These are phyloP conservation scores for Triplophysa bombifrons DNA, from an alignment of 2,797 vertebrate species.

Conservation along the genomic window DNA sequence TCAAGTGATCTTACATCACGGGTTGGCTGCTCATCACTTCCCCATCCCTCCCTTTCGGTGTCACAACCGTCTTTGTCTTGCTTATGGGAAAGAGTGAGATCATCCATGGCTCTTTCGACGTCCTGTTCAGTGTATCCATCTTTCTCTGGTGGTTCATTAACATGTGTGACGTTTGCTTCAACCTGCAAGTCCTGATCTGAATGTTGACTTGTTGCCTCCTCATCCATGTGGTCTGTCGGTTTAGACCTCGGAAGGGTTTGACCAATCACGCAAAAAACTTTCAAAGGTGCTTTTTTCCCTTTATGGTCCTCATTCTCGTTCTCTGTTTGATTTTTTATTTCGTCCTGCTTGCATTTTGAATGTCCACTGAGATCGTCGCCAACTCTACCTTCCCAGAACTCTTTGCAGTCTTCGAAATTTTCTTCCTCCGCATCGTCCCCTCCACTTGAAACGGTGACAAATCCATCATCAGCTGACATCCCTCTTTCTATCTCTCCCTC, in stretches of 20 bases:
- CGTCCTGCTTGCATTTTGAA: slow-evolving; percentile 23
- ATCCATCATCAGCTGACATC: slow-evolving; percentile 68
- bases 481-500: slow-evolving; percentile 60
- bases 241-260: slow-evolving; percentile 63
- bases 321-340: slow-evolving; percentile 44
- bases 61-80: slow-evolving; percentile 9
- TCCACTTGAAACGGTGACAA: slow-evolving; percentile 72
- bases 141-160: slow-evolving; percentile 15
- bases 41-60: neutral
- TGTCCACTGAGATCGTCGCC: slow-evolving; percentile 33
- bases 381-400: slow-evolving; percentile 64
- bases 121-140: neutral
- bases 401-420: slow-evolving; percentile 71
- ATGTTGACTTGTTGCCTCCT: slow-evolving; percentile 46
- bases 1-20: slow-evolving; percentile 29
- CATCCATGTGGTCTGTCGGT: slow-evolving; percentile 48
- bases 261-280: slow-evolving; percentile 74
- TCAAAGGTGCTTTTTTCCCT: slow-evolving; percentile 38
- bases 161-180: slow-evolving; percentile 6
- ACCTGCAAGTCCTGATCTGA: slow-evolving; percentile 21
- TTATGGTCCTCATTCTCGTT: slow-evolving; percentile 36
- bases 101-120: slow-evolving; percentile 19
- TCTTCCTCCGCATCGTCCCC: slow-evolving; percentile 69
- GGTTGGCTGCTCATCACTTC: slow-evolving; percentile 13
- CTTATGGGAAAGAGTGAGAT: slow-evolving; percentile 29